Percentiles rank a stretch among this genome's conserved stretches.
Evolutionary conservation across 2,113 vertebrate species (phyloP).

Genomic region (Girardinichthys multiradiatus): DNA sequence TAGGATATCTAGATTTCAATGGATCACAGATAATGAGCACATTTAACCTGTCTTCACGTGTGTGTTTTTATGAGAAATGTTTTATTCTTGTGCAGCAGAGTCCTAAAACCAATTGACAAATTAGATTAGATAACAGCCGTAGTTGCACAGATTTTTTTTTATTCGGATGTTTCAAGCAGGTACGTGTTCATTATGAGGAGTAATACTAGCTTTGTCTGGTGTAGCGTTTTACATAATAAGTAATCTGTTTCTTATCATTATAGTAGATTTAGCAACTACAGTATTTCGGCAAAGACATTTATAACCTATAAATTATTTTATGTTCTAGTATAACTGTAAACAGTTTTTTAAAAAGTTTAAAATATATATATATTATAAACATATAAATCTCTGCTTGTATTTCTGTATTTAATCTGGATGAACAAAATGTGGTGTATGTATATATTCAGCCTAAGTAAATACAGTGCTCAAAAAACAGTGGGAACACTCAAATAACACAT

Average conservation of each 20-base stretch:
- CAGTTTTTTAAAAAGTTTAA: too few species aligned
- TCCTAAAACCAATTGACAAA: slow-evolving; percentile 35
- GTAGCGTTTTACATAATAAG: background rate
- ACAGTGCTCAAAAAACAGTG: too few species aligned
- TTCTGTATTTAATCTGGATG: too few species aligned
- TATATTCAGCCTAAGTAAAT: too few species aligned
- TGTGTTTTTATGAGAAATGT: slow-evolving; percentile 21
- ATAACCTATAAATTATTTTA: too few species aligned
- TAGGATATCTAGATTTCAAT: slow-evolving; percentile 33
- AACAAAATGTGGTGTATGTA: too few species aligned
- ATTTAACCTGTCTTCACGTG: slow-evolving; percentile 41
- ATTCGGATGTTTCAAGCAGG: background rate
- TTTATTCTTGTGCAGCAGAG: slow-evolving; percentile 33
- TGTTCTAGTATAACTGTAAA: too few species aligned
- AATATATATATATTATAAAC: too few species aligned
- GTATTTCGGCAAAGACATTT: too few species aligned
- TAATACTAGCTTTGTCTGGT: background rate
- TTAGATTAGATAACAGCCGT: slow-evolving; percentile 4
- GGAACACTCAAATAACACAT: too few species aligned
- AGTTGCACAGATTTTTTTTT: background rate
- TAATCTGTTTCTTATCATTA: background rate
- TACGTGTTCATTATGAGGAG: background rate
- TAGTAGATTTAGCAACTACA: background rate
- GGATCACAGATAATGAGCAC: slow-evolving; percentile 42
- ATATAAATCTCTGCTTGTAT: too few species aligned